Evolutionary conservation across 2,888 invertebrate species (phyloP).

Genomic region (Morpho deidamia): DNA sequence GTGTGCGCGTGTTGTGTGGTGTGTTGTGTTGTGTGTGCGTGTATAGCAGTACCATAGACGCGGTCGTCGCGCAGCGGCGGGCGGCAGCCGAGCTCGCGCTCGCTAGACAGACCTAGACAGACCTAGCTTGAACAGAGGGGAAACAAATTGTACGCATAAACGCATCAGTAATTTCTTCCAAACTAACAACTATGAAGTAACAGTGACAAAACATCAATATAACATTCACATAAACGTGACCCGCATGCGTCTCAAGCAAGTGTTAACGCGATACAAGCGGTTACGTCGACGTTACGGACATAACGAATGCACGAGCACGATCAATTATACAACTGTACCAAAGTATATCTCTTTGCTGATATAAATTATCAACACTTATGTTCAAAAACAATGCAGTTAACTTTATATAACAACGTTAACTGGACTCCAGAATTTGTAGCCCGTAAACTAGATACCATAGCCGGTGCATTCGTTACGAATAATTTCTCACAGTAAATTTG

Average conservation of each 20-base stretch:
- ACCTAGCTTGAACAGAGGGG: slow-evolving; percentile 75
- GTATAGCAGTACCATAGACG: slow-evolving; percentile 68
- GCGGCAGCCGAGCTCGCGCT: slow-evolving; percentile 61
- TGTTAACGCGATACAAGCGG: slow-evolving; percentile 1
- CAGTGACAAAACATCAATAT: slow-evolving; percentile 13
- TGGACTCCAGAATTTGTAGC: no score
- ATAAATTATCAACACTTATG: no score
- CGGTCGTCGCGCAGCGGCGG: slow-evolving; percentile 53
- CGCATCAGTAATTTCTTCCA: slow-evolving; percentile 76
- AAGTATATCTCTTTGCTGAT: no score
- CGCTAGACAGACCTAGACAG: slow-evolving; percentile 72
- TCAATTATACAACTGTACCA: no score
- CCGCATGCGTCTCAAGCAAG: slow-evolving; percentile 5
- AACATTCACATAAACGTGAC: slow-evolving; percentile 9
- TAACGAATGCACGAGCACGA: not conserved
- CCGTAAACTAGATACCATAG: no score
- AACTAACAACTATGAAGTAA: slow-evolving; percentile 30
- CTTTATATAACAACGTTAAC: no score
- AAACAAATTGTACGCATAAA: slow-evolving; percentile 72
- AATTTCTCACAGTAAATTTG: slow-evolving; percentile 13
- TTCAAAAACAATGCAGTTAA: no score
- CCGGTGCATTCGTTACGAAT: slow-evolving; percentile 9
- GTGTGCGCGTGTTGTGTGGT: slow-evolving; percentile 21
- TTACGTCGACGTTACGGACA: not conserved
- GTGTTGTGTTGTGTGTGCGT: slow-evolving; percentile 18